phyloP scores from a whole-genome alignment of 2,113 vertebrate genomes.

The Ochotona princeps region DNA sequence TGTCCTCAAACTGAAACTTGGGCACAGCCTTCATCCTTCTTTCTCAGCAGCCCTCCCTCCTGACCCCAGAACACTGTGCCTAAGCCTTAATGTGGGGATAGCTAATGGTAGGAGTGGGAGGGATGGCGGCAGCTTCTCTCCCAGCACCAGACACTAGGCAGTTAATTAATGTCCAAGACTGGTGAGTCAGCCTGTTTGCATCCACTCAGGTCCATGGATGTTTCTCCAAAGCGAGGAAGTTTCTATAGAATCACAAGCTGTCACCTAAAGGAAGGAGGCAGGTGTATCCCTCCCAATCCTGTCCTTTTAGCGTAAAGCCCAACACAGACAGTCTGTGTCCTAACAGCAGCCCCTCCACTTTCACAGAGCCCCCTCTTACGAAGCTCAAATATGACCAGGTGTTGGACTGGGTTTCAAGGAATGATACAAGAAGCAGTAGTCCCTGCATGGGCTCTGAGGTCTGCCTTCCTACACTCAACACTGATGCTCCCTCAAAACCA shows the following conservation, averaged over 20 bases:
- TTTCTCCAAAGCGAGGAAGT: not conserved
- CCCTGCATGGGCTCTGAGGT: not conserved
- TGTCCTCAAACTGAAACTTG: not conserved
- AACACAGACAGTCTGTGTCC: not conserved
- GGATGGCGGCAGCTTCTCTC: fast-evolving
- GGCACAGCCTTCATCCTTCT: no score
- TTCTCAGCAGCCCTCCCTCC: not conserved
- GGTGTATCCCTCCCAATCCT: no score
- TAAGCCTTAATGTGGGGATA: not conserved
- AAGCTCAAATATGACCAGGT: not conserved
- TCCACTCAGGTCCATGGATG: not conserved
- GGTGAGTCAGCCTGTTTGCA: not conserved
- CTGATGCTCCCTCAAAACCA: not conserved
- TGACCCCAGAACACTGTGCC: not conserved
- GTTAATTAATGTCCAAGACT: not conserved
- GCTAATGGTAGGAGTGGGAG: no score
- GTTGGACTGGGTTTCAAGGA: not conserved
- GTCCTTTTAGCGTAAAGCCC: not conserved
- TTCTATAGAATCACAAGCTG: not conserved
- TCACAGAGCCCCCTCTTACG: not conserved
- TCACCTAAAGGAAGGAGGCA: not conserved
- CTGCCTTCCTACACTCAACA: not conserved
- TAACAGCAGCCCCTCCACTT: not conserved
- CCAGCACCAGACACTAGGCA: not conserved
- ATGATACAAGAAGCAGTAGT: not conserved